A percentile compares a stretch with the other conserved stretches of the same genome.
phyloP scores from a whole-genome alignment of 2,888 invertebrate species.

The Mesorhabditis belari region DNA sequence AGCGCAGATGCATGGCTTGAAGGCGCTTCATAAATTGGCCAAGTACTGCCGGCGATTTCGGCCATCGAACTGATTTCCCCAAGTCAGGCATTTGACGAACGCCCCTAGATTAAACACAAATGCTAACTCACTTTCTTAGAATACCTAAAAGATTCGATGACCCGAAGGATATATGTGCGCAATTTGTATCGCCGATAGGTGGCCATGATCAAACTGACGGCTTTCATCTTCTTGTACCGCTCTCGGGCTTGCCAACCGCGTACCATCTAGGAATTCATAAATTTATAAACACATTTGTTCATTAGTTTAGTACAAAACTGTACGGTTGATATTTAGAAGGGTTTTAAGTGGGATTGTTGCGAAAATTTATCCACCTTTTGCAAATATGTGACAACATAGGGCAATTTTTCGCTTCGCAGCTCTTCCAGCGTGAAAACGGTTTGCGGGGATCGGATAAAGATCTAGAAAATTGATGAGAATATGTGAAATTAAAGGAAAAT shows the following conservation, averaged over 20 bases:
- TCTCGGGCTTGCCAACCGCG: slow-evolving; percentile 73
- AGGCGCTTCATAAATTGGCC: slow-evolving; percentile 60
- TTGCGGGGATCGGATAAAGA: slow-evolving; percentile 81
- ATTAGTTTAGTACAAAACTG: no score
- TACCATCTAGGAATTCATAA: slow-evolving; percentile 61
- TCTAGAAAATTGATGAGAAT: slow-evolving; percentile 1
- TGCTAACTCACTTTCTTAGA: background rate
- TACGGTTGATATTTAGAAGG: background rate
- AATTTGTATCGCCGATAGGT: slow-evolving; percentile 75
- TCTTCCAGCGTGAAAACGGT: slow-evolving; percentile 83
- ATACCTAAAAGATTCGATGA: slow-evolving; percentile 63
- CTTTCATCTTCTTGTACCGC: slow-evolving; percentile 76
- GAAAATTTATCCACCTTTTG: slow-evolving; percentile 70
- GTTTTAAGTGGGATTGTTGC: background rate
- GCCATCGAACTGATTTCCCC: slow-evolving; percentile 76
- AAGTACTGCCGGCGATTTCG: slow-evolving; percentile 69
- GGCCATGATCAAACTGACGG: slow-evolving; percentile 73
- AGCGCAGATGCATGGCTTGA: slow-evolving; percentile 34
- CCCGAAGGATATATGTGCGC: slow-evolving; percentile 66
- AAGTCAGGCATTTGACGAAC: slow-evolving; percentile 68
- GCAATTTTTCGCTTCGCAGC: slow-evolving; percentile 77
- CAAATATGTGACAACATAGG: slow-evolving; percentile 80
- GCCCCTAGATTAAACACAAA: slow-evolving; percentile 16
- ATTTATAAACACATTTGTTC: no score
- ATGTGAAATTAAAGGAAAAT: background rate